A percentile compares a stretch with the other conserved stretches of the same genome.
Evolutionary conservation across 1,140 invertebrate species (phyloP).

Genomic region (Aricia agestis): DNA sequence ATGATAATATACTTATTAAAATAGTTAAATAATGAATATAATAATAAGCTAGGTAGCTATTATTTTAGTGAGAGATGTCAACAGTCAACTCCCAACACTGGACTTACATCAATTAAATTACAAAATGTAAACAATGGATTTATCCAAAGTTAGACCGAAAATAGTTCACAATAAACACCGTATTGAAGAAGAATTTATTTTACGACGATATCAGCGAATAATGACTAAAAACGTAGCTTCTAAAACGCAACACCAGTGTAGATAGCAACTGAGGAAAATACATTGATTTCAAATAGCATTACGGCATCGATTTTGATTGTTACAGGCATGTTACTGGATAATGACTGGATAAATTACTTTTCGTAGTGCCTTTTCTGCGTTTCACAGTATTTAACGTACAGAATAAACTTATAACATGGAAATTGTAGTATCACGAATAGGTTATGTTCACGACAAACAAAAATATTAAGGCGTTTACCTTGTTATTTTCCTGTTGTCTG

Average conservation of each 20-base stretch:
- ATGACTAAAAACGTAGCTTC: neutral
- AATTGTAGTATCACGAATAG: conserved; percentile 39
- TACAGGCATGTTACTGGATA: neutral
- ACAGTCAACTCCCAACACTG: no score
- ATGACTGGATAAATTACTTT: neutral
- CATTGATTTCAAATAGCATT: neutral
- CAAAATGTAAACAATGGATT: neutral
- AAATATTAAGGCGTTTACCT: conserved; percentile 76
- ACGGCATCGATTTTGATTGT: neutral
- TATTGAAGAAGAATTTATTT: neutral
- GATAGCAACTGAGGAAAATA: neutral
- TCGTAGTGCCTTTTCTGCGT: neutral
- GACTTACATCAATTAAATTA: no score
- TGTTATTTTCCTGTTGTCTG: conserved; percentile 50
- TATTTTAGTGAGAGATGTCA: no score
- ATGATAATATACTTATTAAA: no score
- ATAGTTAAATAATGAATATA: no score
- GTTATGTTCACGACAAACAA: conserved; percentile 75
- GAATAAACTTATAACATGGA: conserved; percentile 17
- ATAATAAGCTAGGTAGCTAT: no score
- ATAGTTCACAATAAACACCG: neutral
- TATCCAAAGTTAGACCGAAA: neutral
- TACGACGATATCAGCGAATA: neutral
- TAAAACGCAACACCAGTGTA: neutral
- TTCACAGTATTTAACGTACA: neutral